phyloP scores from a whole-genome alignment of 2,113 vertebrate genomes.

The Paradoxurus hermaphroditus region DNA sequence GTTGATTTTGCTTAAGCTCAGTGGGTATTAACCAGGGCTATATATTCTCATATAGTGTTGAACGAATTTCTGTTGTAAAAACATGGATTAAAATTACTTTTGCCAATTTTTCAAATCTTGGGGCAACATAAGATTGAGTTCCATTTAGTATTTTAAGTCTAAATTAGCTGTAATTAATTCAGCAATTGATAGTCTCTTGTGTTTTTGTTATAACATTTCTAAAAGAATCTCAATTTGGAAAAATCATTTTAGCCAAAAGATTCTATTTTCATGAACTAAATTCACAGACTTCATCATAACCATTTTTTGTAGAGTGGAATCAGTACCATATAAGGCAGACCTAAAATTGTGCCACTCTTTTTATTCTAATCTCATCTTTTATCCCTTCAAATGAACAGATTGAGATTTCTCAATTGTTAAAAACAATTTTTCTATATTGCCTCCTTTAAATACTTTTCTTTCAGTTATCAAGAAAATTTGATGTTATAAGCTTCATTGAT shows the following conservation, averaged over 20 bases:
- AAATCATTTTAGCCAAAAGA: not conserved
- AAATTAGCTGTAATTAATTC: conserved; percentile 67
- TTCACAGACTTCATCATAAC: not conserved
- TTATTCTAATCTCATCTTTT: not conserved
- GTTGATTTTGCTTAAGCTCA: conserved; percentile 25
- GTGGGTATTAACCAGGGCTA: not conserved
- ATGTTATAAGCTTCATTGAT: not conserved
- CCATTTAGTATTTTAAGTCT: conserved; percentile 61
- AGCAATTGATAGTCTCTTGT: conserved; percentile 37
- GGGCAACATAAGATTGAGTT: conserved; percentile 28
- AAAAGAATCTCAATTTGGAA: conserved; percentile 51
- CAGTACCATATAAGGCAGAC: not conserved
- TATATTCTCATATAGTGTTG: not conserved
- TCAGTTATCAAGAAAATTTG: not conserved
- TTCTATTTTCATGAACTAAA: conserved; percentile 7
- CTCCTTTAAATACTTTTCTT: not conserved
- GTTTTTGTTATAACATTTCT: conserved; percentile 59
- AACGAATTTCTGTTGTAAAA: not conserved
- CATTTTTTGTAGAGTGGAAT: not conserved
- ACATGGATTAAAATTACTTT: not conserved
- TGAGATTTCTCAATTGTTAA: not conserved
- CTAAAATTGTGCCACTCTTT: not conserved
- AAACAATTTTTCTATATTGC: not conserved
- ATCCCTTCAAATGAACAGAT: not conserved
- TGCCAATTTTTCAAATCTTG: conserved; percentile 6